phyloP scores from a whole-genome alignment of 2,797 vertebrate genomes.

The Naso thynnoides region DNA sequence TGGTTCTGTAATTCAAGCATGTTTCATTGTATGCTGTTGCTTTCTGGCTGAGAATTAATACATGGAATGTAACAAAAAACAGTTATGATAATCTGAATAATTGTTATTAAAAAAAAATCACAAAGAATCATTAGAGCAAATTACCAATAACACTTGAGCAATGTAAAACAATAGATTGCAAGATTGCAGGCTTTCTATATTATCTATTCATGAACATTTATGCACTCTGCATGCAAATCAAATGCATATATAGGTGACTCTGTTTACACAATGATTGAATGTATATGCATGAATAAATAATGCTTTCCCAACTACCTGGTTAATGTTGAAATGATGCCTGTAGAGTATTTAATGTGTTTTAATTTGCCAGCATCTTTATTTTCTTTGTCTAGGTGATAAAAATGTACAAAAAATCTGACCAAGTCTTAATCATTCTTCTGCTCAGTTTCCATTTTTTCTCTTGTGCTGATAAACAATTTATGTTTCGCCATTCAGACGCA shows the following conservation, averaged over 20 bases:
- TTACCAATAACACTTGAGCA: not conserved
- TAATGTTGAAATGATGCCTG: not conserved
- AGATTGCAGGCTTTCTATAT: not conserved
- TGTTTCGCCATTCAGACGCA: constrained; percentile 17
- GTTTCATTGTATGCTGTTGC: not conserved
- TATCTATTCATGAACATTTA: not conserved
- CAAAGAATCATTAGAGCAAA: not conserved
- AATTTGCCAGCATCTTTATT: not conserved
- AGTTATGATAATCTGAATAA: not conserved
- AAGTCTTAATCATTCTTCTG: not conserved
- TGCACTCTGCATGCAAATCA: constrained; percentile 2
- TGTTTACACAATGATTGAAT: not conserved
- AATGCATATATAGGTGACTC: not conserved
- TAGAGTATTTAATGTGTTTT: not conserved
- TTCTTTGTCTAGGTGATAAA: not conserved
- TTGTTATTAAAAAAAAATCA: constrained; percentile 3
- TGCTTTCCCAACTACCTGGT: not conserved
- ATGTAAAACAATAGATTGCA: not conserved
- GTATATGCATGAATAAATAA: not conserved
- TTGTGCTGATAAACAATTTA: not conserved
- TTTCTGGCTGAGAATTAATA: constrained; percentile 4
- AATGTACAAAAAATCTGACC: not conserved
- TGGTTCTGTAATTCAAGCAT: constrained; percentile 24
- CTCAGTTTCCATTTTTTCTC: not conserved
- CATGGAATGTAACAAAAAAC: too few species aligned